Conservation (phyloP, 1,140 invertebrate species). For the Lethrus apterus region DNA sequence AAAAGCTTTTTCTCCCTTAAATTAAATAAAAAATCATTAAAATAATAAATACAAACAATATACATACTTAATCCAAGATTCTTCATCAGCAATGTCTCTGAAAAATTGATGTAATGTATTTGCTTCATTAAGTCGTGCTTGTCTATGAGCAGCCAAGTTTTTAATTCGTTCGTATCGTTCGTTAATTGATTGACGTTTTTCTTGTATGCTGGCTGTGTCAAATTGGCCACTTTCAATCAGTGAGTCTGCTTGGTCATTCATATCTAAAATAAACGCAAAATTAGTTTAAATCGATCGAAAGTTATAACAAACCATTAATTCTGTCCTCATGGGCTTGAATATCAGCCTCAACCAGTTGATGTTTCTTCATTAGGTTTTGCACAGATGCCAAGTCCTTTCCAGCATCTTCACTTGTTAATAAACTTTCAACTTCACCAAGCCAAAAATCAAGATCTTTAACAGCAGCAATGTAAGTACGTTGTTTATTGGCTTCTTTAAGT, state of each 20-base stretch:
- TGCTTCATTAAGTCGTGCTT: slow-evolving; percentile 86
- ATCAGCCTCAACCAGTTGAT: slow-evolving; percentile 96
- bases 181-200: slow-evolving; percentile 88
- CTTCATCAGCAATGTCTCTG: slow-evolving; percentile 98
- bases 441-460: slow-evolving; percentile 99
- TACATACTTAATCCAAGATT: slow-evolving; percentile 96
- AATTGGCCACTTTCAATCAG: slow-evolving; percentile 92
- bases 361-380: slow-evolving; percentile 99
- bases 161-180: slow-evolving; percentile 89
- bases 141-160: slow-evolving; percentile 85
- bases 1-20: slow-evolving; percentile 91
- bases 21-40: slow-evolving; percentile 15
- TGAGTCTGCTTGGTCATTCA: slow-evolving; percentile 91
- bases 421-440: slow-evolving; percentile 97
- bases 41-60: slow-evolving; percentile 3
- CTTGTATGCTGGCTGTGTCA: slow-evolving; percentile 86
- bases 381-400: slow-evolving; percentile 97
- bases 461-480: slow-evolving; percentile 97
- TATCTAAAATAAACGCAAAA: slow-evolving; percentile 50
- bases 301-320: slow-evolving; percentile 62
- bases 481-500: slow-evolving; percentile 97
- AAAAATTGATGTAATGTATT: slow-evolving; percentile 99
- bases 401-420: slow-evolving; percentile 93
- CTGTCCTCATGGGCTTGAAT: slow-evolving; percentile 93
- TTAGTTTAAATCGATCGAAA: background rate